Evolutionary conservation across 2,888 invertebrate genomes (phyloP).

Genomic region (Tetragnatha montana): DNA sequence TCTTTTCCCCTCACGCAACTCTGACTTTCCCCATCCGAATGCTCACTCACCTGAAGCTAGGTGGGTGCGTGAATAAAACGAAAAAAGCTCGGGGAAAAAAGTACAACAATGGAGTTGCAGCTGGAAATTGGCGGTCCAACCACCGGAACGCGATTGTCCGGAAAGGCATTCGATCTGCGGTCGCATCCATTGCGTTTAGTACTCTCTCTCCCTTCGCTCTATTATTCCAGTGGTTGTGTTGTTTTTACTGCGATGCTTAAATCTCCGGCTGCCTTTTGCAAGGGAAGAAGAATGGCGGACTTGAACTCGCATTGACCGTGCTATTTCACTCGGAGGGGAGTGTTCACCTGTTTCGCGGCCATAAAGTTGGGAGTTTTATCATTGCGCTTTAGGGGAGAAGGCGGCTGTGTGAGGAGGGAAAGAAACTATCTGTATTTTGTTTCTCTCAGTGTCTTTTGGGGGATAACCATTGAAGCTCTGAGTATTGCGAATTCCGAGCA

Average conservation of each 20-base stretch:
- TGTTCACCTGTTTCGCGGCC: not conserved
- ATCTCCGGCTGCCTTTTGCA: not conserved
- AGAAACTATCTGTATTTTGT: not conserved
- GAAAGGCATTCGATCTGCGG: conserved; percentile 58
- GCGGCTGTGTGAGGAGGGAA: not conserved
- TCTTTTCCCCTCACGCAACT: not conserved
- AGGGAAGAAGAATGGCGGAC: not conserved
- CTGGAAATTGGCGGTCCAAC: not conserved
- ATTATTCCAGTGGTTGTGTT: not conserved
- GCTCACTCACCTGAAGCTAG: conserved; percentile 25
- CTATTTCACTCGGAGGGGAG: not conserved
- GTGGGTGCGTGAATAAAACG: not conserved
- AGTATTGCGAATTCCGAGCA: too few relatives aligned
- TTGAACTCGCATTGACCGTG: not conserved
- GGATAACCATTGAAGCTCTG: too few relatives aligned
- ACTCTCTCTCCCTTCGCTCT: not conserved
- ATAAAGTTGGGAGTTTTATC: not conserved
- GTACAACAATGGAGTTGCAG: not conserved
- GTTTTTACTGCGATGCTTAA: not conserved
- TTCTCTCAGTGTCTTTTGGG: too few relatives aligned
- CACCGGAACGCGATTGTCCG: conserved; percentile 43
- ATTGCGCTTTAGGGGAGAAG: not conserved
- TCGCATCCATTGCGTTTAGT: conserved; percentile 44
- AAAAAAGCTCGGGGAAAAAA: not conserved
- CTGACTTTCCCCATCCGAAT: conserved; percentile 13